Base-by-base conservation (phyloP, 2,888 invertebrate species). In the Drosophila neonasuta region DNA sequence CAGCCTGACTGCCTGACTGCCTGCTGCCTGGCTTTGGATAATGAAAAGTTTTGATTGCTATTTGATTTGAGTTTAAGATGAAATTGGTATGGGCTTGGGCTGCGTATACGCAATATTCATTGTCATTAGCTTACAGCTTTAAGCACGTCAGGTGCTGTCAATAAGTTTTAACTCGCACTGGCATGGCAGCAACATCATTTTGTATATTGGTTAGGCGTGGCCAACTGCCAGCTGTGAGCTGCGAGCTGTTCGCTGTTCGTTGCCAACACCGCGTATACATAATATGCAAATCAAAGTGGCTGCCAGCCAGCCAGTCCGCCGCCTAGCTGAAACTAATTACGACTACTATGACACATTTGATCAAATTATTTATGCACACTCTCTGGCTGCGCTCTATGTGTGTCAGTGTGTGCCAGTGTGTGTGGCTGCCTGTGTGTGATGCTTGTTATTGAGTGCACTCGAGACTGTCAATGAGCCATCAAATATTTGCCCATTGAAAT, bases 31-130 rank as follows among this genome's bases (percentile, higher is more conserved):
- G 32, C 68, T 73, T 65, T 79, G 79, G 72, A 87, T 71, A 87
- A 81, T 81, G 87, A 79, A 87, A 87, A 79, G 72, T 87, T 81
- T 87, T 85, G 87, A 87, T 80, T 81, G 83, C 83, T 80, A 83
- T 83, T 86, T 83, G 80, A 83, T 80, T 86, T 76, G 81, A 78
- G 80, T 78, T 74, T 71, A 66, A 74, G 74, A 68, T 74, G 58
- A 52, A 48, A 65, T 60, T 50, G 20, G 52, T 55, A 44, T 44
- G 51, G 41, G 72, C 10, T 24, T 10, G 29, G 29, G 61, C 67
- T 62, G 80, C 83, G 77, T 77, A 82, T 80, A 66, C 74, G 80
- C 68, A 73, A 84, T 84, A 48, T 67, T 68, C 32, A 46, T 48
- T 62, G 59, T 57, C 55, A 72, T 79, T 63, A 73, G 63, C 34